These are phyloP conservation scores for Lycia hirtaria DNA, from an alignment of 2,888 invertebrate species.

Conservation along the genomic window DNA sequence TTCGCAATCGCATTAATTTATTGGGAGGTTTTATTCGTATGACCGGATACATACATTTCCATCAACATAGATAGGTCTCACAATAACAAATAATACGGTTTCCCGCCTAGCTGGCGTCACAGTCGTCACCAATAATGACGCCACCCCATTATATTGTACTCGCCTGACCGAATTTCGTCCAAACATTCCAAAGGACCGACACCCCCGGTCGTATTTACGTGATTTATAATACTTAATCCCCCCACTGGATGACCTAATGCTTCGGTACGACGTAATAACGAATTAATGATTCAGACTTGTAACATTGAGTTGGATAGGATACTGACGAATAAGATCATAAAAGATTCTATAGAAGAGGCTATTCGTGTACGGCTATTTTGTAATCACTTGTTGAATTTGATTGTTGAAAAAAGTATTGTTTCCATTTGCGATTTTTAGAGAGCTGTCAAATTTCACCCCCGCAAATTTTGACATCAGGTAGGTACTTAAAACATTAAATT, in stretches of 20 bases:
- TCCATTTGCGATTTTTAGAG: too few species aligned
- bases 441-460: too few species aligned
- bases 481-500: too few species aligned
- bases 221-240: slow-evolving; percentile 39
- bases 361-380: too few species aligned
- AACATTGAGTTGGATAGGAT: background rate
- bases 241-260: slow-evolving; percentile 41
- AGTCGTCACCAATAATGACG: slow-evolving; percentile 26
- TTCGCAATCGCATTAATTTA: too few species aligned
- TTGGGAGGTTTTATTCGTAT: too few species aligned
- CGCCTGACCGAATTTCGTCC: slow-evolving; percentile 43
- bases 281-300: slow-evolving; percentile 22
- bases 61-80: background rate
- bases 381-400: too few species aligned
- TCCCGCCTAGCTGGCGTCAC: slow-evolving; percentile 32
- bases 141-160: slow-evolving; percentile 44
- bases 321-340: background rate
- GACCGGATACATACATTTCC: too few species aligned
- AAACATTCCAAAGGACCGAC: slow-evolving; percentile 35
- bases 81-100: slow-evolving; percentile 4
- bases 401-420: too few species aligned
- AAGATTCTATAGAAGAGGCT: background rate
- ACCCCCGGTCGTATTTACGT: slow-evolving; percentile 26
- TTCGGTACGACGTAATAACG: slow-evolving; percentile 17
- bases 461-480: too few species aligned